Base-by-base conservation (phyloP, 2,888 invertebrate genomes). In the Oscheius onirici region DNA sequence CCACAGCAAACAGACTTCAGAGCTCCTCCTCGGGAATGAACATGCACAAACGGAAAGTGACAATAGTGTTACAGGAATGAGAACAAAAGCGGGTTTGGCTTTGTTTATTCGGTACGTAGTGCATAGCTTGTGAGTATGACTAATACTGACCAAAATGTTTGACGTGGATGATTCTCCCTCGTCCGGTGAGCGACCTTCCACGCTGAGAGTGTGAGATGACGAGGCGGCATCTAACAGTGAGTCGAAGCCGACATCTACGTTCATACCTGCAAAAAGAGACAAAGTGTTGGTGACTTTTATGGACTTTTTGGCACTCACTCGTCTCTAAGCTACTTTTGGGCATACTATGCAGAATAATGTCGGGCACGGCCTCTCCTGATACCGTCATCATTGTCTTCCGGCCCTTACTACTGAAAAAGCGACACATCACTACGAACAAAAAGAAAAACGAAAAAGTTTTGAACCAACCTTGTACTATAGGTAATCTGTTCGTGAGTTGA, bases 151-250 rank as follows among this genome's bases (percentile, higher is more conserved):
- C 58, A 58, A 20, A 8, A 46, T 20, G 20, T 58, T 58, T 2
- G 58, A 58, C 13, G 58, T 43, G 20, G 58, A 58, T 1, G 58
- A 58, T 41, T 43, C 58, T 40, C 17, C 41, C 40, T 58, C 58
- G 43, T 41, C 58, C 6, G 58, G 58, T 2, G 58, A 58, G 6
- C 57, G 13, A 17, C 34, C 57, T 57, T 58, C 58, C 6, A 43
- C 58, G 24, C 40, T 58, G 17, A 58, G 24, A 20, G 40, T 41
- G 17, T 58, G 40, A 13, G n/a, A 17, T 8, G 58, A 52, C 5
- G 52, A 22, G 13, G 52, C 52, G 0, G 52, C 52, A 1, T 52
- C 52, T 3, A 52, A 13, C 28, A 34, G 8, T 15, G 58, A 11
- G 40, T 58, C 58, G 11, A 17, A 40, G 13, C n/a, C 41, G n/a